phyloP scores from a whole-genome alignment of 2,888 invertebrate genomes.

The Nomada flava region DNA sequence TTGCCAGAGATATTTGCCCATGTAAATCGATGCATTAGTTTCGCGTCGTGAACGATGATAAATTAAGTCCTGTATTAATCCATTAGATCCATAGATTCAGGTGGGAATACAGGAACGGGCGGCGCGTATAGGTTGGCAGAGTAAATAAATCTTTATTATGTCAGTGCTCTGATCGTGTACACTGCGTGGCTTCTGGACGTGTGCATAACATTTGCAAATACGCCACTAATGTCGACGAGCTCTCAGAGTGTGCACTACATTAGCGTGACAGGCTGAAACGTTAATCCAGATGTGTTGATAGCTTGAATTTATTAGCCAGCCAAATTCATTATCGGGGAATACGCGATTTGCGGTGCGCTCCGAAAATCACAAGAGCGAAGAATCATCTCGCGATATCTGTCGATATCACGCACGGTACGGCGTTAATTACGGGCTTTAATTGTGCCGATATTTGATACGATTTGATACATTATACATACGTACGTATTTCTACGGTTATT shows the following conservation, averaged over 20 bases:
- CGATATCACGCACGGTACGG: conserved; percentile 2
- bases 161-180: conserved; percentile 36
- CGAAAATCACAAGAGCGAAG: conserved; percentile 38
- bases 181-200: conserved; percentile 49
- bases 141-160: conserved; percentile 62
- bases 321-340: conserved; percentile 52
- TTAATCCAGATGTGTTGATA: conserved; percentile 58
- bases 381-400: conserved; percentile 23
- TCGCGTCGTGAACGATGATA: background rate
- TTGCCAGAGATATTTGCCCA: background rate
- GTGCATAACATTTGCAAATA: conserved; percentile 60
- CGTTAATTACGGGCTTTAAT: conserved; percentile 13
- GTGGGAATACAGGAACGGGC: background rate
- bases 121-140: conserved; percentile 11
- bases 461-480: background rate
- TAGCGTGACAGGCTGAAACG: conserved; percentile 52
- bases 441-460: background rate
- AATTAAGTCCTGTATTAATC: conserved; percentile 18
- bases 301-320: conserved; percentile 52
- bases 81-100: conserved; percentile 18
- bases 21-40: background rate
- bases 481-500: no score
- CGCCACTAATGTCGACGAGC: conserved; percentile 49
- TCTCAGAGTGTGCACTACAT: conserved; percentile 42
- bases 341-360: conserved; percentile 20